Evolutionary conservation across 2,113 vertebrate genomes (phyloP), one percentile per base, ranked within the genome.

Genomic region (Picathartes gymnocephalus): DNA sequence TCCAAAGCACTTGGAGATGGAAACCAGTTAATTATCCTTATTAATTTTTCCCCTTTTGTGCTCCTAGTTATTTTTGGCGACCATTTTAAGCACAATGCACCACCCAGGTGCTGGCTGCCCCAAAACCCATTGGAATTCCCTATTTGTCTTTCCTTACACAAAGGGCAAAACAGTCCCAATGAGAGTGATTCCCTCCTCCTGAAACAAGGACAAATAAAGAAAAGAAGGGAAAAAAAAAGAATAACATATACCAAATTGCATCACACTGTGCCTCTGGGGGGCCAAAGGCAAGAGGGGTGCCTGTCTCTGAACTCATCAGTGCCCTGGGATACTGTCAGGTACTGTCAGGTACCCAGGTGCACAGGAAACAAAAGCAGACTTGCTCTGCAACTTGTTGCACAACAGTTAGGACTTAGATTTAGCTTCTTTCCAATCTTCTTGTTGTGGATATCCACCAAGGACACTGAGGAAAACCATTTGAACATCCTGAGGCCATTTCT

Each of bases 1-100:
- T 96, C 88, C 17, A 8, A 93, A 95, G 85, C 58, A 85, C 72
- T 94, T 94, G 81, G 93, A 94, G 87, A 92, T 88, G 93, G 92
- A 95, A 96, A 90, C 42, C 73, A 86, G 82, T 61, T 86, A 94
- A 95, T 93, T 93, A 95, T 81, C 64, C 40, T 64, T 92, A 94
- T 94, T 94, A 97, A 84, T 92, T 83, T 96, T 81, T 56, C 83
- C 82, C 70, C 77, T 92, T 95, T 86, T 90, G 74, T 11, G 35
- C 68, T 90, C n/a, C 76, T 78, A 47, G 85, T 88, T 96, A 92
- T 95, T 96, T 96, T 79, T 96, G 93, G 91, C 95, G 80, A 81
- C n/a, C 24, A 82, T 92, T 96, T 93, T 53, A 94, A 94, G 86
- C 84, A 94, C 88, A 95, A 90, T 83, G 70, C 31, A 86, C 93